Evolutionary conservation across 2,797 vertebrate genomes (phyloP), one percentile per base, ranked within the genome.

Genomic region (Gymnodraco acuticeps): DNA sequence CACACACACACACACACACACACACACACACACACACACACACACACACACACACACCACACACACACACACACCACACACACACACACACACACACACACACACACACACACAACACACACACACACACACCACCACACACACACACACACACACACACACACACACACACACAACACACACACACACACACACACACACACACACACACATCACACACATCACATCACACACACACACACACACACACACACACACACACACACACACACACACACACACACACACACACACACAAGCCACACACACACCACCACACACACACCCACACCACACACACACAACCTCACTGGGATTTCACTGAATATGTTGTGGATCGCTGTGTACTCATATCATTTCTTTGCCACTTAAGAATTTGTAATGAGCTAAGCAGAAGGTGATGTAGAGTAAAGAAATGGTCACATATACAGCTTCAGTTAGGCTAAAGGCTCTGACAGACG

Each of bases 121-220:
- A 33, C 33, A 27, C 33, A 33, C 33, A 33, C 33, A 33, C 33
- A 33, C n/a, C n/a, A n/a, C n/a, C 33, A 33, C 33, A 27, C 33
- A 33, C 33, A 33, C 33, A 33, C 33, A 33, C 33, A 33, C 33
- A 33, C 33, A 33, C 33, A 33, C 33, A 33, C 15, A 48, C 43
- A 16, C 52, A 31, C 9, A n/a, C n/a, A 14, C 16, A 3, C 17
- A 62, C 38, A 76, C 47, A 69, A 52, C 64, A 73, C 69, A 42
- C 43, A 10, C 33, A 38, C 15, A 48, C 43, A 17, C 52, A 31
- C 9, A n/a, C n/a, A 14, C 17, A 3, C 17, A 62, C 38, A 76
- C 23, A n/a, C 38, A 38, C 48, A 41, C 4, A 17, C 4, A 55
- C 58, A 31, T n/a, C 15, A 20, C 20, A 7, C 10, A 10, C 1